Evolutionary conservation across 2,797 vertebrate genomes (phyloP).

Genomic region (Bryconaethiops microstoma): DNA sequence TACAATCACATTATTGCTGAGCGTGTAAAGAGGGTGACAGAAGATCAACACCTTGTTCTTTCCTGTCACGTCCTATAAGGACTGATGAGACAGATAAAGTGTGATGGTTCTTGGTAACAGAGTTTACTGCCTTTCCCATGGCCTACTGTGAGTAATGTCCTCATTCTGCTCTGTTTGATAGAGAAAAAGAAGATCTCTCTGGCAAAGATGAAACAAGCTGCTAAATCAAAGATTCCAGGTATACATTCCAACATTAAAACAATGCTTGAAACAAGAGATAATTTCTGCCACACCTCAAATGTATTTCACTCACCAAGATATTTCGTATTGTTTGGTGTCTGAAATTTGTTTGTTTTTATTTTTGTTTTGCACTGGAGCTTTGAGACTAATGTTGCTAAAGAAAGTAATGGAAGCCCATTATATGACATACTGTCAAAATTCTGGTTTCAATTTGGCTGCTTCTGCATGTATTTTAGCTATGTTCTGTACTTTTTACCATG

Average conservation of each 20-base stretch:
- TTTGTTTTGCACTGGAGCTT: too few relatives aligned
- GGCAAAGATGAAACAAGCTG: constrained; percentile 27
- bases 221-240: constrained; percentile 35
- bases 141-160: not conserved
- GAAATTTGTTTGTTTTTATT: too few relatives aligned
- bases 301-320: not conserved
- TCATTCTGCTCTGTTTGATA: constrained; percentile 29
- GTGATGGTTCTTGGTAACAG: not conserved
- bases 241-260: not conserved
- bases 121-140: not conserved
- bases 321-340: not conserved
- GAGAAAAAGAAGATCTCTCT: constrained; percentile 35
- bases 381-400: too few relatives aligned
- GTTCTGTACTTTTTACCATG: not conserved
- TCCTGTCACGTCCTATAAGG: not conserved
- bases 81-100: not conserved
- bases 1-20: not conserved
- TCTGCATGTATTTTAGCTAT: not conserved
- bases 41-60: not conserved
- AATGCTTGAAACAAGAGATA: not conserved
- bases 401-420: not conserved
- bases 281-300: not conserved
- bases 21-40: not conserved
- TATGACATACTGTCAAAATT: not conserved
- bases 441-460: not conserved